Evolutionary conservation across 2,888 invertebrate species (phyloP).

Genomic region (Cosmia pyralina): DNA sequence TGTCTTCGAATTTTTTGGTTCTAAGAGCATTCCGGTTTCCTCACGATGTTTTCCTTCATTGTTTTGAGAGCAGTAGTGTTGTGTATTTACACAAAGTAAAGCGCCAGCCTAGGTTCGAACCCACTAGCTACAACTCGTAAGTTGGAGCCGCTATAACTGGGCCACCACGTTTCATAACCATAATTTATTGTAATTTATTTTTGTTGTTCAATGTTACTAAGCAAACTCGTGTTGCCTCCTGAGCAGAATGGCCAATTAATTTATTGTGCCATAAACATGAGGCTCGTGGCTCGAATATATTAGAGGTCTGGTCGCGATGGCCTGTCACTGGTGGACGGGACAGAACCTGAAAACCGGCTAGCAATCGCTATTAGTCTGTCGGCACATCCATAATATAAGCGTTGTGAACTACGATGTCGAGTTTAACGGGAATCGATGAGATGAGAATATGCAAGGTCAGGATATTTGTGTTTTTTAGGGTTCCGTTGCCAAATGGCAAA

Average conservation of each 20-base stretch:
- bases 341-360: slow-evolving; percentile 23
- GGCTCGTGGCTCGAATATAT: slow-evolving; percentile 49
- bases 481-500: too few relatives aligned
- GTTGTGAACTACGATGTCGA: not conserved
- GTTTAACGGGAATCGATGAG: slow-evolving; percentile 7
- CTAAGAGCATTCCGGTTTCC: too few relatives aligned
- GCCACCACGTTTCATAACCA: too few relatives aligned
- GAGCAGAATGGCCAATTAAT: slow-evolving; percentile 53
- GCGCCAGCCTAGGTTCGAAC: too few relatives aligned
- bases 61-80: too few relatives aligned
- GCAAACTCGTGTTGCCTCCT: slow-evolving; percentile 25
- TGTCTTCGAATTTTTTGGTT: too few relatives aligned
- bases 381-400: slow-evolving; percentile 31
- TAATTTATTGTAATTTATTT: slow-evolving; percentile 23
- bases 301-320: slow-evolving; percentile 46
- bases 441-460: not conserved
- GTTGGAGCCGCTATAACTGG: too few relatives aligned
- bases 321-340: slow-evolving; percentile 29
- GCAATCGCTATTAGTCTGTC: slow-evolving; percentile 29
- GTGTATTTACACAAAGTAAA: too few relatives aligned
- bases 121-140: too few relatives aligned
- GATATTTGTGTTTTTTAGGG: too few relatives aligned
- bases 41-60: too few relatives aligned
- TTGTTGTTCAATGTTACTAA: slow-evolving; percentile 17
- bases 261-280: slow-evolving; percentile 51